phyloP scores from a whole-genome alignment of 2,113 vertebrate species.

The Semnornis frantzii region DNA sequence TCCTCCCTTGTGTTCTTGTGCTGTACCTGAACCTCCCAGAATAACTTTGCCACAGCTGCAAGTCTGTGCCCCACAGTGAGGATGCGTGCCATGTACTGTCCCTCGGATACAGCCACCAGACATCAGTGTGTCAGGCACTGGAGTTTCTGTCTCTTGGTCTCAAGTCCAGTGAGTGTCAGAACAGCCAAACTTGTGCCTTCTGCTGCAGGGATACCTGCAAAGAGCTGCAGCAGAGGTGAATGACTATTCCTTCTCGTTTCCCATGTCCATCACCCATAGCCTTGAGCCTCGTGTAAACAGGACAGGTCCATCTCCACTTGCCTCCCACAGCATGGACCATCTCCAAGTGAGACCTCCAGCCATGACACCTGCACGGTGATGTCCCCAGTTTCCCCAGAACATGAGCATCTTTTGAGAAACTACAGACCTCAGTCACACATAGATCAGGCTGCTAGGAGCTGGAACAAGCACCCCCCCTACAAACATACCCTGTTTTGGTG shows the following conservation, averaged over 20 bases:
- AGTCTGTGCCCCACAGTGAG: neutral
- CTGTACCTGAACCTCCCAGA: neutral
- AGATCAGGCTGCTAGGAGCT: neutral
- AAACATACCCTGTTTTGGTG: neutral
- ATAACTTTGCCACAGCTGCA: neutral
- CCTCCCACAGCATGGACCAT: rapidly evolving
- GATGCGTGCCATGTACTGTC: rapidly evolving
- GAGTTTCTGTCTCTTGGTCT: neutral
- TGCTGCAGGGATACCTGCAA: neutral
- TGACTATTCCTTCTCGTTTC: neutral
- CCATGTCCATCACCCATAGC: neutral
- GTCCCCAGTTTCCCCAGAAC: neutral
- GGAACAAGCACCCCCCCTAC: neutral
- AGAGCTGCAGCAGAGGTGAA: neutral
- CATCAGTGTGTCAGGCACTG: neutral
- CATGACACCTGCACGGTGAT: neutral
- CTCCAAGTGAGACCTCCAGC: neutral
- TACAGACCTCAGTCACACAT: rapidly evolving
- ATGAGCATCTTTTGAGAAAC: neutral
- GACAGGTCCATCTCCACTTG: neutral
- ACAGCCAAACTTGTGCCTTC: neutral
- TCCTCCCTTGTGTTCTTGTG: neutral
- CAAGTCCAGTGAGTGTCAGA: neutral
- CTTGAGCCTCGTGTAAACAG: neutral
- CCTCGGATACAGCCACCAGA: neutral